phyloP scores from a whole-genome alignment of 1,140 invertebrate genomes.

The Orchesella cincta region DNA sequence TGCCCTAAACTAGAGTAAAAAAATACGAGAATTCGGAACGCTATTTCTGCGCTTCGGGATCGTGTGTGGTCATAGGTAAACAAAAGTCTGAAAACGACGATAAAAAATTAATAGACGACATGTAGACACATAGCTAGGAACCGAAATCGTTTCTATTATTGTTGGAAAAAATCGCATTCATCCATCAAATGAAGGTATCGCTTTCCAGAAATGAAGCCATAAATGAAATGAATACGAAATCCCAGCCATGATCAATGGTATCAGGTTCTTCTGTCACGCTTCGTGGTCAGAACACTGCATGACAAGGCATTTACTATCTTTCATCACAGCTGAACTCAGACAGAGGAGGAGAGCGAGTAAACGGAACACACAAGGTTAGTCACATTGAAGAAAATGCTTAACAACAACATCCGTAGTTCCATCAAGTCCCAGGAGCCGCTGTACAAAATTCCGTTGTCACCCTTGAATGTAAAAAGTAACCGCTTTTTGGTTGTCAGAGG shows the following conservation, averaged over 20 bases:
- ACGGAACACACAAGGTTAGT: background rate
- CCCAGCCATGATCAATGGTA: background rate
- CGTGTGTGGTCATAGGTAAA: no score
- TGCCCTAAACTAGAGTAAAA: no score
- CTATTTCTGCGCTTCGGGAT: no score
- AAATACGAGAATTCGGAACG: no score
- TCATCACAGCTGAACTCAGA: background rate
- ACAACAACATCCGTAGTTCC: background rate
- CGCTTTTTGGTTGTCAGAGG: slow-evolving; percentile 9
- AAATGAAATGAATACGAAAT: background rate
- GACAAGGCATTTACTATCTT: background rate
- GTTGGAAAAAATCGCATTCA: background rate
- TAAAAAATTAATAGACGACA: background rate
- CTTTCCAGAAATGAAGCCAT: background rate
- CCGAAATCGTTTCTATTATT: background rate
- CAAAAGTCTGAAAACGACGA: no score
- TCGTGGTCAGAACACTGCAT: slow-evolving; percentile 8
- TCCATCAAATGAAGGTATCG: slow-evolving; percentile 1
- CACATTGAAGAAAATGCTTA: background rate
- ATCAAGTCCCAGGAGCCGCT: background rate
- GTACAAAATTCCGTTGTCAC: background rate
- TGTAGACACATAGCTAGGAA: background rate
- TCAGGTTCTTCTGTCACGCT: slow-evolving; percentile 17
- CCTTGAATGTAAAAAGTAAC: slow-evolving; percentile 11
- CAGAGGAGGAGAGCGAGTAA: background rate